phyloP scores from a whole-genome alignment of 2,888 invertebrate species.

The Dryococelus australis region DNA sequence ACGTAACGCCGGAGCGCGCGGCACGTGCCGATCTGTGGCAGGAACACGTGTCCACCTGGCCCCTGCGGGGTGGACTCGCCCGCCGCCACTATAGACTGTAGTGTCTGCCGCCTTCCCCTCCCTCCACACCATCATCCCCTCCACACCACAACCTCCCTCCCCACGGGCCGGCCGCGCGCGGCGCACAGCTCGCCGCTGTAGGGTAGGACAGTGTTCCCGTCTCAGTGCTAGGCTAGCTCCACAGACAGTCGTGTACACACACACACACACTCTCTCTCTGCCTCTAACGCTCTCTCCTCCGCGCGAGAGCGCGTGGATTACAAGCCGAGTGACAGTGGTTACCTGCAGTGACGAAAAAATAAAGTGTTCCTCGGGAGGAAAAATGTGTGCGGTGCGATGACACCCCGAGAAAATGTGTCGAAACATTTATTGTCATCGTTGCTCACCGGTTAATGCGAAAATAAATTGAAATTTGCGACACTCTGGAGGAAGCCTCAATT shows the following conservation, averaged over 20 bases:
- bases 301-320: background rate
- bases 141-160: background rate
- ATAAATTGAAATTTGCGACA: too few relatives aligned
- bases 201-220: background rate
- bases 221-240: background rate
- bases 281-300: background rate
- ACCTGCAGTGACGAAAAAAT: background rate
- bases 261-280: background rate
- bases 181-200: background rate
- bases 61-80: conserved; percentile 1
- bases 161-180: background rate
- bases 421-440: background rate
- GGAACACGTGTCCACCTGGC: background rate
- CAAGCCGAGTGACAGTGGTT: background rate
- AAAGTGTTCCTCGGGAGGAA: too few relatives aligned
- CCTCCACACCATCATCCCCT: background rate
- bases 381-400: background rate
- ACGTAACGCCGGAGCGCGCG: too few relatives aligned
- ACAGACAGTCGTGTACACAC: background rate
- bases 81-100: conserved; percentile 5
- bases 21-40: background rate
- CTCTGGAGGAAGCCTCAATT: too few relatives aligned
- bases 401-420: background rate
- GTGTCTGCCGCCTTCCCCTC: background rate
- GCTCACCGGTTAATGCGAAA: too few relatives aligned